Evolutionary conservation across 2,797 vertebrate species (phyloP), one percentile per base, ranked within the genome.

Genomic region (Podarcis siculus): DNA sequence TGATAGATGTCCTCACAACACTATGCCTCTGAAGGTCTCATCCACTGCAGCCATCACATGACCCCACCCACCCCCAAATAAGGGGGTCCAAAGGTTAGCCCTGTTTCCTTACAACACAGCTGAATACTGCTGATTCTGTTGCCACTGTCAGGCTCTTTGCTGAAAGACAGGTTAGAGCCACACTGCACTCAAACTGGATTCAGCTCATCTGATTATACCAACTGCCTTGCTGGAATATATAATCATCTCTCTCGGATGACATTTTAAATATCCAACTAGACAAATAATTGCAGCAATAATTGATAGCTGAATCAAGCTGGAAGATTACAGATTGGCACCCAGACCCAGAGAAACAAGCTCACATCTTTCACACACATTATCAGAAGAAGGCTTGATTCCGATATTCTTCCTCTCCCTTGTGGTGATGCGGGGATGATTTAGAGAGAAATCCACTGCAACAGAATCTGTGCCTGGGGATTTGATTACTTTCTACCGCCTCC

Each of bases 181-280:
- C 95, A 96, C 95, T 94, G 92, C 97, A 96, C 96, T 98, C 97
- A 83, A 87, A 95, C 96, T 91, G 96, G 96, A 95, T 97, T 96
- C 95, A 93, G 96, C 97, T 97, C 95, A 96, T 97, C 97, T 97
- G 97, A 97, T 97, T 97, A 97, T 96, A 96, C 96, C 96, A 96
- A 95, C 95, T 92, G 96, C 90, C 95, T 97, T 97, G 97, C 97
- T 95, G 95, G 96, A 97, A 97, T 97, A 96, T 98, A 96, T 97
- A 98, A 98, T 98, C 98, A 97, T 97, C 95, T 96, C 96, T 97
- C 97, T 97, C 94, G 95, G 97, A 97, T 97, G 97, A 97, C 97
- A 97, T 98, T 98, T 98, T 98, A 98, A 97, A 98, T 97, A 97
- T 97, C 97, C 97, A 98, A 94, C 96, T 96, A 97, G 96, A 98